Evolutionary conservation across 2,113 vertebrate genomes (phyloP).

Genomic region (Atrichornis clamosus): DNA sequence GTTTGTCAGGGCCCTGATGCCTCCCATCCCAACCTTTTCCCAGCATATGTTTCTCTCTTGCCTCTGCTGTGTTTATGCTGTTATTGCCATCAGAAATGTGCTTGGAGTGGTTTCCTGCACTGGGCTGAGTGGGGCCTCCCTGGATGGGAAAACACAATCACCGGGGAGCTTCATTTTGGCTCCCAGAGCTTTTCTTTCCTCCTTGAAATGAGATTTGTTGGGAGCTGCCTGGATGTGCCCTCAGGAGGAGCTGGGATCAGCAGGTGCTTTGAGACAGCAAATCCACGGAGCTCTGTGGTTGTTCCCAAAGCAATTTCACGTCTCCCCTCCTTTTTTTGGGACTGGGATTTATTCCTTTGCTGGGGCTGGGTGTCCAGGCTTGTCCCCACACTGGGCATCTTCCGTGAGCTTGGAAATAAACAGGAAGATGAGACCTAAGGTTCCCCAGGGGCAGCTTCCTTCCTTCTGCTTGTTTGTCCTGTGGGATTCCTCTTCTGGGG

Average conservation of each 20-base stretch:
- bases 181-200: neutral
- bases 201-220: neutral
- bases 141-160: neutral
- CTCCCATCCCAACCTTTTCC: neutral
- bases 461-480: neutral
- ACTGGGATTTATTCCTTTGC: neutral
- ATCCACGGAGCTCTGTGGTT: neutral
- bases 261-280: neutral
- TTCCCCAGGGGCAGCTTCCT: neutral
- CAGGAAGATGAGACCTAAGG: neutral
- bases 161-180: neutral
- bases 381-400: neutral
- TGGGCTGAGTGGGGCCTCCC: neutral
- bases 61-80: slow-evolving; percentile 1
- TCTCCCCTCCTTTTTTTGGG: neutral
- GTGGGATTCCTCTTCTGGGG: neutral
- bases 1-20: neutral
- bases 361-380: neutral
- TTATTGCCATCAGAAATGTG: neutral
- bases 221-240: neutral
- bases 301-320: neutral
- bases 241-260: neutral
- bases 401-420: neutral
- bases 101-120: neutral
- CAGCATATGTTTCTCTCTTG: neutral